A percentile compares a stretch with the other conserved stretches of the same genome.
Evolutionary conservation across 2,113 vertebrate genomes (phyloP).

Genomic region (Chionis minor): DNA sequence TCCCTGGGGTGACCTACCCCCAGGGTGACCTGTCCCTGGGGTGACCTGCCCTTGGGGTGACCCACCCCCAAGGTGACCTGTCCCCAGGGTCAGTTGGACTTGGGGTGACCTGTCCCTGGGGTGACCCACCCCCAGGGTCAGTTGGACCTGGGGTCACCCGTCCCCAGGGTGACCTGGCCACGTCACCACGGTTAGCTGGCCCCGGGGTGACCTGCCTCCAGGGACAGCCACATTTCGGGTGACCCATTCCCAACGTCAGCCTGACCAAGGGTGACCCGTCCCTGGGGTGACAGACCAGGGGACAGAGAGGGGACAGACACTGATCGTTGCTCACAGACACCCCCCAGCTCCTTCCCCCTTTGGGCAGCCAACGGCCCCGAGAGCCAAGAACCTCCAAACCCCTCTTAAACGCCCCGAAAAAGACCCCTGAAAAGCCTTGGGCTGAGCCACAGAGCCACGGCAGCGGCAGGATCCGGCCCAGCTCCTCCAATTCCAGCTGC

Average conservation of each 20-base stretch:
- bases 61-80: too few species aligned
- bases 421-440: not conserved
- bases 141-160: not conserved
- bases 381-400: not conserved
- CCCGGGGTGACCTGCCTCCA: not conserved
- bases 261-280: not conserved
- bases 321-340: not conserved
- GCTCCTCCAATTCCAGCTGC: not conserved
- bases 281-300: not conserved
- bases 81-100: not conserved
- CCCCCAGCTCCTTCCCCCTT: not conserved
- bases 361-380: accelerated
- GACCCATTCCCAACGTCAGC: too few species aligned
- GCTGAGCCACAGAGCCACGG: not conserved
- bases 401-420: accelerated
- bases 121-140: not conserved
- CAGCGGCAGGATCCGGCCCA: not conserved
- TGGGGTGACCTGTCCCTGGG: not conserved
- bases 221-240: not conserved
- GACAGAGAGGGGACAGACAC: not conserved
- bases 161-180: not conserved
- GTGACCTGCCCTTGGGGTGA: not conserved
- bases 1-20: too few species aligned
- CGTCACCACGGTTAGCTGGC: too few species aligned
- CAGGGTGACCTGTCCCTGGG: not conserved